Percentiles rank a stretch among this genome's conserved stretches.
These are phyloP conservation scores for Homalodisca vitripennis DNA, from an alignment of 1,140 invertebrate genomes.

Conservation along the genomic window DNA sequence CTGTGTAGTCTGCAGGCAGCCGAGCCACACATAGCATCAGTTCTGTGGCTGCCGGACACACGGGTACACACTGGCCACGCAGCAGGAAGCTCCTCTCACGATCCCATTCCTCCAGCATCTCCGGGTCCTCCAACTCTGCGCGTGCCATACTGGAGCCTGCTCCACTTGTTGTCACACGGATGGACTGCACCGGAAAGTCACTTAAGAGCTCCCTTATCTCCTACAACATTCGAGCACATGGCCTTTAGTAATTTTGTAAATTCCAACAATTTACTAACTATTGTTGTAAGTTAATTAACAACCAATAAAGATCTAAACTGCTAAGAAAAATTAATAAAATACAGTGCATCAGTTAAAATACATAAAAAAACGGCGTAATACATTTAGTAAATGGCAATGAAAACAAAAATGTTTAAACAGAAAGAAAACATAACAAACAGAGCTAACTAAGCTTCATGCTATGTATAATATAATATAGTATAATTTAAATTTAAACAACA, in stretches of 20 bases:
- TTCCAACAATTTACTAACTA: too few relatives aligned
- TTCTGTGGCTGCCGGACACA: constrained; percentile 52
- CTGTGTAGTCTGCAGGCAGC: constrained; percentile 51
- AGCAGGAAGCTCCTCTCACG: constrained; percentile 45
- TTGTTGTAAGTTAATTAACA: too few relatives aligned
- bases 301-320: too few relatives aligned
- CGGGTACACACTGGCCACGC: constrained; percentile 49
- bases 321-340: too few relatives aligned
- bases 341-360: too few relatives aligned
- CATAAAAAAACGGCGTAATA: too few relatives aligned
- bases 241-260: neutral
- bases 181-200: constrained; percentile 47
- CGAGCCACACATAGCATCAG: constrained; percentile 57
- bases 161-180: constrained; percentile 42
- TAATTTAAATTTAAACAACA: too few relatives aligned
- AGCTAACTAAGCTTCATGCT: too few relatives aligned
- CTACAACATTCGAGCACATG: constrained; percentile 34
- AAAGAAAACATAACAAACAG: too few relatives aligned
- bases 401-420: too few relatives aligned
- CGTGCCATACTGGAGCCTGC: constrained; percentile 46
- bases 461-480: too few relatives aligned
- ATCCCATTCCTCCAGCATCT: constrained; percentile 49
- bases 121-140: constrained; percentile 47
- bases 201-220: constrained; percentile 47
- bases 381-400: too few relatives aligned